phyloP scores from a whole-genome alignment of 2,888 invertebrate genomes.

The Acrobasis repandana region DNA sequence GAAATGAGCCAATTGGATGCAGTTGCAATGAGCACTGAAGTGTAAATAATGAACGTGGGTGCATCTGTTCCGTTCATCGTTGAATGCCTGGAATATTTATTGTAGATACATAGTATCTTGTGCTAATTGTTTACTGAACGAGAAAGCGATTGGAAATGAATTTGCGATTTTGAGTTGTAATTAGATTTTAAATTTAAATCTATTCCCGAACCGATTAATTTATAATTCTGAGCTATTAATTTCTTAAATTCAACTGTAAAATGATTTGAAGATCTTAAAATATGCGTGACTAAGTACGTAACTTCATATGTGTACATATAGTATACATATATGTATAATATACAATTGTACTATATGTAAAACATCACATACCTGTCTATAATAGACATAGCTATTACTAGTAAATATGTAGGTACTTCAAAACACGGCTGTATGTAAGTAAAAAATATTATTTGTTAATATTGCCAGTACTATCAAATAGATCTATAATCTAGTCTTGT shows the following conservation, averaged over 20 bases:
- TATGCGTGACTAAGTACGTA: too few relatives aligned
- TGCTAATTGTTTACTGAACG: not conserved
- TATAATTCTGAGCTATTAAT: too few relatives aligned
- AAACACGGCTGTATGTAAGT: not conserved
- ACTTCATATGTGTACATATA: too few relatives aligned
- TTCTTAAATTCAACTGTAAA: too few relatives aligned
- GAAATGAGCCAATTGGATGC: constrained; percentile 39
- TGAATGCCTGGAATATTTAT: constrained; percentile 28
- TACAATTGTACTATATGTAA: too few relatives aligned
- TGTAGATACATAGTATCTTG: constrained; percentile 1
- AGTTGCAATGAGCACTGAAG: constrained; percentile 40
- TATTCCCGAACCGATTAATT: too few relatives aligned
- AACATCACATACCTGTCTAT: not conserved
- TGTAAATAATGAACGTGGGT: constrained; percentile 48
- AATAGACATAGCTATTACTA: not conserved
- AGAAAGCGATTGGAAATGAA: too few relatives aligned
- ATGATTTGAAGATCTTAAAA: too few relatives aligned
- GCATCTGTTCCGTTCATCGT: constrained; percentile 32
- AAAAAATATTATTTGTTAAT: not conserved
- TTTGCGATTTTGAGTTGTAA: too few relatives aligned
- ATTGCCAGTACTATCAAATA: constrained; percentile 1
- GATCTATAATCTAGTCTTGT: constrained; percentile 15
- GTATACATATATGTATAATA: too few relatives aligned
- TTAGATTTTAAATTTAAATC: too few relatives aligned
- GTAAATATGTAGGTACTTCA: not conserved